Evolutionary conservation across 2,797 vertebrate species (phyloP), one percentile per base, ranked within the genome.

Genomic region (Pteronotus mesoamericanus): DNA sequence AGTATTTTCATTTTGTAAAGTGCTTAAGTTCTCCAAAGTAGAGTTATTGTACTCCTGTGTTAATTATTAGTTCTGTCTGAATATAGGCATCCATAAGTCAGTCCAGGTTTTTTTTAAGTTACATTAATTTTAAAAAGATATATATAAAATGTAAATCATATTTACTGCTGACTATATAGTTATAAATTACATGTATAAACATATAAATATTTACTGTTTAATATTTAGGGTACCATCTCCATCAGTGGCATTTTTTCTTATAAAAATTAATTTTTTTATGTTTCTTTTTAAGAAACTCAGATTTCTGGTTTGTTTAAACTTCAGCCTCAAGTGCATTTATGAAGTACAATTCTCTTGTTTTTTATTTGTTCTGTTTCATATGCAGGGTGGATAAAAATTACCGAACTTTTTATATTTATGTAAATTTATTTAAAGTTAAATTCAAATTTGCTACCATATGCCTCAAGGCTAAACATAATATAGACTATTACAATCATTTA

Each of bases 401-500:
- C 97, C 97, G 97, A 98, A 95, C 85, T 96, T 98, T 98, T 98
- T 95, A 98, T 98, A 97, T 98, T 98, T 97, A 98, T 98, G 97
- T 97, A 98, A 96, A 98, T 98, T 98, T 98, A 98, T 98, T 98
- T 98, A 98, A 98, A 98, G 98, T 98, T 98, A 98, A 98, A 98
- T 98, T 98, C 96, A 97, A 94, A 98, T 98, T 98, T 98, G 98
- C 97, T 98, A 97, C 98, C 98, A 98, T 98, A 98, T 98, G 98
- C 97, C 97, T 98, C 97, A 98, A 98, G 97, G 98, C 98, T 98
- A 98, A 98, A 98, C 98, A 98, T 98, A 97, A 97, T 98, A 98
- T 98, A 98, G 98, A 98, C 97, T 98, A 98, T 98, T 98, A 98
- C 97, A 98, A 98, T 98, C 97, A 98, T 98, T 98, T 98, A 98